Conservation (phyloP, 2,797 vertebrate genomes). For the Enteromius trimaculatus region DNA sequence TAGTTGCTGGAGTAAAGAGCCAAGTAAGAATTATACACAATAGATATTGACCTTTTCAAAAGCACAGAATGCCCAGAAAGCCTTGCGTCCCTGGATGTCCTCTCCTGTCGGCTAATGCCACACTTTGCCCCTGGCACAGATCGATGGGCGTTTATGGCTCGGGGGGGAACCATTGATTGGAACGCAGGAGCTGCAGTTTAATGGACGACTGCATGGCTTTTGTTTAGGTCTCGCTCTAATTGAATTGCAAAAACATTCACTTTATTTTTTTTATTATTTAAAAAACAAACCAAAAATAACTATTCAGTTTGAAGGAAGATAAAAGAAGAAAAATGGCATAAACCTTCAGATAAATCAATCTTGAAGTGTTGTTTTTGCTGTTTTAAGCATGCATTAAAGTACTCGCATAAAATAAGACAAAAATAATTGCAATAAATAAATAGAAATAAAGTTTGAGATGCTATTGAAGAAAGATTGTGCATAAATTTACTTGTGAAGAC, state of each 20-base stretch:
- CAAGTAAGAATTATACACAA: conserved; percentile 28
- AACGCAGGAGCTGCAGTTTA: conserved; percentile 80
- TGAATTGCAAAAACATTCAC: background rate
- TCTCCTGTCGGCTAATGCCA: conserved; percentile 68
- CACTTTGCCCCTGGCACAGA: conserved; percentile 72
- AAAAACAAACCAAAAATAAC: too few relatives aligned
- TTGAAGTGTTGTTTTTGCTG: background rate
- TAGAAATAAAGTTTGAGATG: background rate
- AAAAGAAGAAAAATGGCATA: background rate
- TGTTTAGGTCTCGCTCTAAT: background rate
- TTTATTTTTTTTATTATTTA: background rate
- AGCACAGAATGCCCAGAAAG: conserved; percentile 32
- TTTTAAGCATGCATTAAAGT: background rate
- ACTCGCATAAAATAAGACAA: background rate
- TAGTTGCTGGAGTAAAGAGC: conserved; percentile 26
- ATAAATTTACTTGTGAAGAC: too few relatives aligned
- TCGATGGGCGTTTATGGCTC: conserved; percentile 86
- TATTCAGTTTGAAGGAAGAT: too few relatives aligned
- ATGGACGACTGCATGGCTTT: conserved; percentile 52
- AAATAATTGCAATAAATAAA: background rate
- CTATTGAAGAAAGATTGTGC: too few relatives aligned
- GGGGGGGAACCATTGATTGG: conserved; percentile 86
- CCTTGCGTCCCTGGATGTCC: conserved; percentile 55
- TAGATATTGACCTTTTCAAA: conserved; percentile 37
- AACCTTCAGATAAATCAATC: background rate